Base-by-base conservation (phyloP, 2,888 invertebrate genomes). In the Microchrysa polita region DNA sequence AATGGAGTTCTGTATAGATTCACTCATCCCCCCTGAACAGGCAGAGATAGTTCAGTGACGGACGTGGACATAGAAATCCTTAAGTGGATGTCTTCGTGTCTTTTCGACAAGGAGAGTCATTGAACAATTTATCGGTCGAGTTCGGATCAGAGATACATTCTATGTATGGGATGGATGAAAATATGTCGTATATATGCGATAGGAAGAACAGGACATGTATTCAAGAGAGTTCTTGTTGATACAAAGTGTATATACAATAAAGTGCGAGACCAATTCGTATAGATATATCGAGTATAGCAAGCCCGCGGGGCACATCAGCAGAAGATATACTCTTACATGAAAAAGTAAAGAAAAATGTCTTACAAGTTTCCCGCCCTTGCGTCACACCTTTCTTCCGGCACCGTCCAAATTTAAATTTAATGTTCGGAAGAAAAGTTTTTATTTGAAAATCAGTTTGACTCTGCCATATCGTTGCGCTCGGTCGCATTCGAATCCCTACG, bases 1-100 rank as follows among this genome's bases (percentile, higher is more conserved):
- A 2, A n/a, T n/a, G n/a, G n/a, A n/a, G 48, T 12, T 12, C 2
- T n/a, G 48, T n/a, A n/a, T n/a, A 34, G 27, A 34, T 34, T n/a
- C n/a, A 34, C 27, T 34, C 27, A 34, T 34, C 27, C 27, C 27
- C n/a, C n/a, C n/a, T n/a, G 27, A 34, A 7, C 27, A 34, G n/a
- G n/a, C 27, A 34, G 2, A 34, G 4, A 34, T 34, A 34, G 7
- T n/a, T n/a, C 27, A 34, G 27, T 5, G 27, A 34, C 27, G 27
- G 27, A 34, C 27, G 27, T 48, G 48, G 48, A 48, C 59, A 23
- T 7, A 34, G 27, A 2, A 34, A 34, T 59, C 42, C 65, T 65
- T 44, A 65, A 65, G 65, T 65, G 65, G 65, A 65, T 65, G 65
- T 65, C 65, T 65, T 65, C 65, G 48, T 65, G 14, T 44, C 44